Percentiles rank a stretch among this genome's conserved stretches.
These are phyloP conservation scores for Morone saxatilis DNA, from an alignment of 2,113 vertebrate genomes.

Conservation along the genomic window DNA sequence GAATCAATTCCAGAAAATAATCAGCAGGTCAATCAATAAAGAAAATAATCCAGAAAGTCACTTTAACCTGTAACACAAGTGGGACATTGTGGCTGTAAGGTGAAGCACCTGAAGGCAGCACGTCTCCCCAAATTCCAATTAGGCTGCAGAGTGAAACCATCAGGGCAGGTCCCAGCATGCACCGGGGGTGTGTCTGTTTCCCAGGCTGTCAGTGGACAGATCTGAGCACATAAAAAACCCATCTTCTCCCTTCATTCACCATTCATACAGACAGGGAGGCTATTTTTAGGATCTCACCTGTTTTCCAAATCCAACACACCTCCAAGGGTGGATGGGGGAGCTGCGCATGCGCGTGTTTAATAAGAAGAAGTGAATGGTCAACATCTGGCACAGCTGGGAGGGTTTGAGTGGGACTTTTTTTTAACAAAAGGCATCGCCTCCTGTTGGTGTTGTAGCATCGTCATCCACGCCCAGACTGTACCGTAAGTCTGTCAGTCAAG, in stretches of 20 bases:
- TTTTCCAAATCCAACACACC: conserved; percentile 3
- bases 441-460: conserved; percentile 51
- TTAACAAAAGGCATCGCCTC: conserved; percentile 63
- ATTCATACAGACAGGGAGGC: conserved; percentile 8
- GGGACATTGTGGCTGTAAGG: background rate
- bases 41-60: background rate
- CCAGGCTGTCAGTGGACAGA: conserved; percentile 46
- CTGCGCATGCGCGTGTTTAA: conserved; percentile 43
- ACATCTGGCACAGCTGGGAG: background rate
- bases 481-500: conserved; percentile 11
- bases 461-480: conserved; percentile 78
- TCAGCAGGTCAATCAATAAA: background rate
- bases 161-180: conserved; percentile 57
- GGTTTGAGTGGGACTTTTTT: conserved; percentile 52
- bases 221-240: conserved; percentile 3
- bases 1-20: background rate
- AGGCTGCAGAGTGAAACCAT: conserved; percentile 18
- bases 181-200: conserved; percentile 34
- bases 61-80: background rate
- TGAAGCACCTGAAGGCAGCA: conserved; percentile 12
- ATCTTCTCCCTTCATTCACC: conserved; percentile 11
- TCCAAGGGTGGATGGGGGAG: background rate
- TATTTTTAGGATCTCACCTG: conserved; percentile 61
- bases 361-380: conserved; percentile 8
- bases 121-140: conserved; percentile 29